Evolutionary conservation across 2,888 invertebrate genomes (phyloP), one percentile per base, ranked within the genome.

Genomic region (Lasius platythorax): DNA sequence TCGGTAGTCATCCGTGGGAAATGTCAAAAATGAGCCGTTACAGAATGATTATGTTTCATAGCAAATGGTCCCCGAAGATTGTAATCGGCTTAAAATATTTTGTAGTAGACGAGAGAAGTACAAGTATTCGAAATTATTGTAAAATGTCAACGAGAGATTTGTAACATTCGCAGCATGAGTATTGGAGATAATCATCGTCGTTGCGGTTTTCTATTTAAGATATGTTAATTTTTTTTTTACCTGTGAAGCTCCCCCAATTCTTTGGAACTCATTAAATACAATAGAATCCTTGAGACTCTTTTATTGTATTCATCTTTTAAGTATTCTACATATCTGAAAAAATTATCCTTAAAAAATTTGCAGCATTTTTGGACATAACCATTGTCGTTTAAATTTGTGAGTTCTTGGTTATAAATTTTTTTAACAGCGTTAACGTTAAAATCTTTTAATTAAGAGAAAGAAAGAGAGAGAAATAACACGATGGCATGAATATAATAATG

Each of bases 1-100:
- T 28, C 37, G 56, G 56, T 4, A 56, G 30, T 28, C 56, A 12
- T 53, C 23, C 67, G 76, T 58, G 79, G 43, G 43, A 79, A 79
- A 61, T 50, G 28, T 58, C n/a, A 12, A 37, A 11, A 8, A 18
- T 23, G 30, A 40, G 1, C 3, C 15, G 23, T 76, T 12, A 6
- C 23, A 5, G 43, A 30, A 15, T 8, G 43, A 63, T 23, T 11
- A 15, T 5, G 30, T 43, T 30, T 28, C 30, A 15, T 63, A 64
- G 37, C 46, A 46, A 43, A 58, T 8, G 58, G 0, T 12, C 2
- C 15, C 1, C 6, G 23, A 5, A 58, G 1, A 58, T 15, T 9
- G 5, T 56, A 56, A 18, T 73, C 50, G 33, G 70, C 28, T 58
- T 58, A 37, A 40, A 28, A 73, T 40, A 8, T 53, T n/a, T 53